These are phyloP conservation scores for Holcopasites calliopsidis DNA, from an alignment of 1,140 invertebrate genomes.

Conservation along the genomic window DNA sequence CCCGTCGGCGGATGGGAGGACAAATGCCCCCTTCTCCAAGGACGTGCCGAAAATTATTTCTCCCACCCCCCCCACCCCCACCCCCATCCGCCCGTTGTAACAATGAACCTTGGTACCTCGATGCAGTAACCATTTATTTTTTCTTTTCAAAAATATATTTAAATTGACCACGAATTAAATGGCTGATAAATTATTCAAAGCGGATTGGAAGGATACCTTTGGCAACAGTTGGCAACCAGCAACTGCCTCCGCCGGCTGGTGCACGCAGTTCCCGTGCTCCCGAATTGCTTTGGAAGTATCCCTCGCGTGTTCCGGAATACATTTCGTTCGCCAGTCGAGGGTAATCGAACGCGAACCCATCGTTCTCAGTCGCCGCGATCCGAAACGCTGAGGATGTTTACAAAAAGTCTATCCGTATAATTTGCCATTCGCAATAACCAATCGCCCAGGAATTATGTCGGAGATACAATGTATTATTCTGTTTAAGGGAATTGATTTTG, in stretches of 20 bases:
- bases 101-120: constrained; percentile 46
- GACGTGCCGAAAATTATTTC: constrained; percentile 63
- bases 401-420: too few species aligned
- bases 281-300: constrained; percentile 69
- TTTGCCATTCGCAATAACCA: too few species aligned
- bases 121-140: background rate
- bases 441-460: background rate
- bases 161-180: too few species aligned
- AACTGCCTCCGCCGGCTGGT: constrained; percentile 62
- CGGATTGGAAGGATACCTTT: constrained; percentile 26
- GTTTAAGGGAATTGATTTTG: constrained; percentile 35
- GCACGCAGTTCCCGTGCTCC: constrained; percentile 66
- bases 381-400: too few species aligned
- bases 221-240: constrained; percentile 44
- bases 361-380: too few species aligned
- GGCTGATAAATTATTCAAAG: background rate
- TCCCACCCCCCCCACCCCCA: too few species aligned
- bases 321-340: constrained; percentile 64
- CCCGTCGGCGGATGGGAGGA: constrained; percentile 65
- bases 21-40: constrained; percentile 64
- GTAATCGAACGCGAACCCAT: too few species aligned
- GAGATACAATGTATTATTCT: constrained; percentile 8
- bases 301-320: constrained; percentile 55
- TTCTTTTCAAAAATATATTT: background rate
- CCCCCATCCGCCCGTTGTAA: constrained; percentile 44